Conservation (phyloP, 2,888 invertebrate species). For the Copidosoma aretas region DNA sequence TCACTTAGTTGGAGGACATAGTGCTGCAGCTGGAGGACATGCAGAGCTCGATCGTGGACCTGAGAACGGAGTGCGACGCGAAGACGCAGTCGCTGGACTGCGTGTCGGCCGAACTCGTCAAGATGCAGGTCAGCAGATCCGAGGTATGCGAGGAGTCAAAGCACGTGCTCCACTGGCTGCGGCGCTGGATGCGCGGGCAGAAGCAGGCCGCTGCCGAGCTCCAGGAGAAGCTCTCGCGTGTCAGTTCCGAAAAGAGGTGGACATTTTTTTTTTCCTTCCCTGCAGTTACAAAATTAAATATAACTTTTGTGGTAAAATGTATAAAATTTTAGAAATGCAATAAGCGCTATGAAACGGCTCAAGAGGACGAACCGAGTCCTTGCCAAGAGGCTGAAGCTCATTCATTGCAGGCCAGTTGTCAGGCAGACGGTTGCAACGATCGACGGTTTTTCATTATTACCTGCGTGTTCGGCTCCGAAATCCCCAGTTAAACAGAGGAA, state of each 20-base stretch:
- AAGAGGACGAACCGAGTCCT: conserved; percentile 34
- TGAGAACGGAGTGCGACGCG: conserved; percentile 52
- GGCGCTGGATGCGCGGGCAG: conserved; percentile 55
- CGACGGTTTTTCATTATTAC: not conserved
- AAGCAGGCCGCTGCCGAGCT: conserved; percentile 42
- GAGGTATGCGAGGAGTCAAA: conserved; percentile 55
- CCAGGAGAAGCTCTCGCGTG: conserved; percentile 42
- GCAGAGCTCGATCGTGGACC: conserved; percentile 50
- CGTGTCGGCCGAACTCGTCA: conserved; percentile 52
- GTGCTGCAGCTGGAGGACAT: conserved; percentile 51
- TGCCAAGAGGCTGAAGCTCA: conserved; percentile 24
- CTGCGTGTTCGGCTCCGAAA: not conserved
- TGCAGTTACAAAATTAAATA: not conserved
- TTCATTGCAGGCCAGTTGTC: not conserved
- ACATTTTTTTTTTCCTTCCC: not conserved
- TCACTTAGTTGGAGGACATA: conserved; percentile 49
- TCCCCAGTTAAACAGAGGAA: not conserved
- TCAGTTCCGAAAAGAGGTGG: conserved; percentile 54
- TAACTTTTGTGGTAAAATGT: too few relatives aligned
- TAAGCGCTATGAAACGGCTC: conserved; percentile 46
- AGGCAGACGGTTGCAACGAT: not conserved
- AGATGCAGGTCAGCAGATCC: conserved; percentile 51
- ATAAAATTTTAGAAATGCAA: conserved; percentile 46
- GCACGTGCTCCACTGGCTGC: conserved; percentile 52
- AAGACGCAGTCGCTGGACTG: conserved; percentile 51